Base-by-base conservation (phyloP, 1,140 invertebrate genomes). In the Cherax quadricarinatus region DNA sequence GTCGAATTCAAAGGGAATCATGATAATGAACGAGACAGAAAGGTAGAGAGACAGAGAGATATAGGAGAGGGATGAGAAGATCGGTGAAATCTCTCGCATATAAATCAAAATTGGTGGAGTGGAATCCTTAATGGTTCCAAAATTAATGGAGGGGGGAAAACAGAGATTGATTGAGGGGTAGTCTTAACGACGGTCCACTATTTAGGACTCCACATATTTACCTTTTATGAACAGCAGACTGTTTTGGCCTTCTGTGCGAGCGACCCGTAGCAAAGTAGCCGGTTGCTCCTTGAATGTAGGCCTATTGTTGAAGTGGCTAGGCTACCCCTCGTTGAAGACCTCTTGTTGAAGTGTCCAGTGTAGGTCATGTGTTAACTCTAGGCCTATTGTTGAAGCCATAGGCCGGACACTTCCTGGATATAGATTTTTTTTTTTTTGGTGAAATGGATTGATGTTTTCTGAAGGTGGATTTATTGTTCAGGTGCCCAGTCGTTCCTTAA, bases 121-220 rank as follows among this genome's bases (percentile, higher is more conserved):
- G 87, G 88, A 89, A 89, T 83, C 88, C 79, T 82, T 89, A 89
- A 89, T 89, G 88, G 80, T 53, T 51, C 70, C 60, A 83, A 89
- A 89, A 89, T 89, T 89, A 89, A 89, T 89, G 88, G 88, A 89
- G 88, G 80, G 80, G 30, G 60, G 70, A 73, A 89, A 83, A 83
- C 88, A 89, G 80, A 82, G 88, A 89, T 89, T 73, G 88, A 89
- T 89, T 53, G 80, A 89, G 80, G 30, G 80, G 79, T 81, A 89
- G 88, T 89, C 88, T 70, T 73, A 57, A 3, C 62, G 88, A 83
- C 88, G 80, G 57, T 49, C n/a, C 88, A 89, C 73, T 89, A 80
- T 82, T 89, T 82, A 89, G 48, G 60, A 70, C 82, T 62, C 21
- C 75, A 18, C n/a, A 78, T 16, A 60, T 53, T 60, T 60, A 60